Evolutionary conservation across 2,888 invertebrate species (phyloP).

Genomic region (Herminia tarsipennalis): DNA sequence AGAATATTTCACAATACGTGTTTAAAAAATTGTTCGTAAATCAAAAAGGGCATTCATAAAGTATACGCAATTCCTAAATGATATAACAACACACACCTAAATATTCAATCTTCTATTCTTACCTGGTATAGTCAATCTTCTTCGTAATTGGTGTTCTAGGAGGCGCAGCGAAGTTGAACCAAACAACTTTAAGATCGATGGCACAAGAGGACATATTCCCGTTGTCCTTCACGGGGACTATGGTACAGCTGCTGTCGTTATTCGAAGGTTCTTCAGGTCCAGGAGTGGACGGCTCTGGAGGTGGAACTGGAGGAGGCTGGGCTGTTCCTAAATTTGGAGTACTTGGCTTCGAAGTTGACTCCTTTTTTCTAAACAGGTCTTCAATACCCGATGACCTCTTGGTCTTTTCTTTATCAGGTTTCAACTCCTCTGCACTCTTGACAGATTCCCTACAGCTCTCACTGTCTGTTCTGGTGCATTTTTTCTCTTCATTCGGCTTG

Average conservation of each 20-base stretch:
- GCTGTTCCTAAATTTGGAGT: slow-evolving; percentile 84
- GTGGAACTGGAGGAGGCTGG: slow-evolving; percentile 67
- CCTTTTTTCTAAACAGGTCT: slow-evolving; percentile 80
- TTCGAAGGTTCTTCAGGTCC: slow-evolving; percentile 71
- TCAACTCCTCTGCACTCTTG: slow-evolving; percentile 78
- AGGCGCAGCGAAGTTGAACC: slow-evolving; percentile 99
- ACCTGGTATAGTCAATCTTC: slow-evolving; percentile 97
- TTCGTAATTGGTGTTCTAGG: slow-evolving; percentile 97
- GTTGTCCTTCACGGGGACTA: slow-evolving; percentile 85
- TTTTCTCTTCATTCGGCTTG: slow-evolving; percentile 88
- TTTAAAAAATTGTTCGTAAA: too few relatives aligned
- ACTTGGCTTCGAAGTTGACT: slow-evolving; percentile 85
- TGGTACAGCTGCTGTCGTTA: slow-evolving; percentile 68
- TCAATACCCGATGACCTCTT: slow-evolving; percentile 75
- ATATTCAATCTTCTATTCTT: too few relatives aligned
- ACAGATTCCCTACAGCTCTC: slow-evolving; percentile 80
- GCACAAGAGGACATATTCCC: slow-evolving; percentile 94
- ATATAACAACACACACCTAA: too few relatives aligned
- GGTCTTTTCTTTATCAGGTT: slow-evolving; percentile 70
- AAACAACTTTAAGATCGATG: slow-evolving; percentile 95
- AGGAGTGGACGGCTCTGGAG: slow-evolving; percentile 66
- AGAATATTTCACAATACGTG: too few relatives aligned
- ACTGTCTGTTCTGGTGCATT: slow-evolving; percentile 60
- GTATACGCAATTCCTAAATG: not conserved
- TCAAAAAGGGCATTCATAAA: too few relatives aligned